Conservation (phyloP, 2,888 invertebrate genomes). For the Philereme transversata region DNA sequence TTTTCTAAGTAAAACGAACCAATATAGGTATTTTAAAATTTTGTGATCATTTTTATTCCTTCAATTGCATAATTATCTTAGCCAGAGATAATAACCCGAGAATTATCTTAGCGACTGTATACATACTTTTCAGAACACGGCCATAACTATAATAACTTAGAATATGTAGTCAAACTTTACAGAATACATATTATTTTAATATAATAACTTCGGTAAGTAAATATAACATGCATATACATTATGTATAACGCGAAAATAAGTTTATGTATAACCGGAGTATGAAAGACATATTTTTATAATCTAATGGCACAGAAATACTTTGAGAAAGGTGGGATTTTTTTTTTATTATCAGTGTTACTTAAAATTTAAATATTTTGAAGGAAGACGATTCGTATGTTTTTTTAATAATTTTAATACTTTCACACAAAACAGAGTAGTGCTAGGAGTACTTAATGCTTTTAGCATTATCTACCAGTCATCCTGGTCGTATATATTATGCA, state of each 20-base stretch:
- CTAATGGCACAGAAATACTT: constrained; percentile 63
- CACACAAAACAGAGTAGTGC: no score
- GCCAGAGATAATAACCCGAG: no score
- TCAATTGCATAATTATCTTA: no score
- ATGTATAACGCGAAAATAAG: constrained; percentile 21
- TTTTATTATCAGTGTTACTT: constrained; percentile 11
- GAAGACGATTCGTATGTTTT: constrained; percentile 56
- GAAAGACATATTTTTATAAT: constrained; percentile 4
- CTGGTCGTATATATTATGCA: constrained; percentile 17
- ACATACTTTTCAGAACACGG: no score
- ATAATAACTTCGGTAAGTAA: constrained; percentile 4
- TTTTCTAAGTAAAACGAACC: no score
- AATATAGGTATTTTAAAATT: no score
- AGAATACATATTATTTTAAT: neutral
- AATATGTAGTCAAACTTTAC: neutral
- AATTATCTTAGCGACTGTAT: no score
- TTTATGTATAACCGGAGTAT: constrained; percentile 4
- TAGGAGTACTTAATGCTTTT: no score
- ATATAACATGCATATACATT: constrained; percentile 14
- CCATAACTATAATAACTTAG: neutral
- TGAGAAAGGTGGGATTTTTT: constrained; percentile 60
- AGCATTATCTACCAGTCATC: no score
- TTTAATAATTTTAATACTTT: no score
- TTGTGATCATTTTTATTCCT: no score
- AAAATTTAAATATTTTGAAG: constrained; percentile 44